Conservation (phyloP, 2,113 vertebrate species). For the Corythaeola cristata region DNA sequence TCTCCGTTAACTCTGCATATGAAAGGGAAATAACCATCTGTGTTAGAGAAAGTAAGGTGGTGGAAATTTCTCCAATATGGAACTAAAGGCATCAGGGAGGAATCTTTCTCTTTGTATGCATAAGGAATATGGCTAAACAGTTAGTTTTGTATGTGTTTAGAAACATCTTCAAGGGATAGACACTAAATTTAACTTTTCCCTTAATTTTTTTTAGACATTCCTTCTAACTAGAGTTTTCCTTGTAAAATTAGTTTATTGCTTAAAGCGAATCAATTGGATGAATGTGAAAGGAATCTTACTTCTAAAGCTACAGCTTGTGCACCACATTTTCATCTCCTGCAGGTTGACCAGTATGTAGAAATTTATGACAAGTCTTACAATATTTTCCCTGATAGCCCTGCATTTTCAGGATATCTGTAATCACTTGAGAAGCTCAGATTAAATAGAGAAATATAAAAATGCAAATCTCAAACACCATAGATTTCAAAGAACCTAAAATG, state of each 20-base stretch:
- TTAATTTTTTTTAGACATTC: not conserved
- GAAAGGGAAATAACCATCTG: not conserved
- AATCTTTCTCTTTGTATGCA: not conserved
- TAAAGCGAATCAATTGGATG: not conserved
- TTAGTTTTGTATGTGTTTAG: not conserved
- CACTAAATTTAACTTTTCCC: not conserved
- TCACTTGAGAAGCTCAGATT: not conserved
- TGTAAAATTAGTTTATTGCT: not conserved
- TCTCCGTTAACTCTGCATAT: not conserved
- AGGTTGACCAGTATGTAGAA: not conserved
- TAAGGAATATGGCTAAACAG: not conserved
- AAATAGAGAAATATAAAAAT: not conserved
- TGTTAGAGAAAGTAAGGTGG: not conserved
- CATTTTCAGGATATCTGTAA: not conserved
- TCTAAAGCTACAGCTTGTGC: not conserved
- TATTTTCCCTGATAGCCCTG: not conserved
- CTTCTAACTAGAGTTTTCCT: not conserved
- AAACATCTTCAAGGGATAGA: not conserved
- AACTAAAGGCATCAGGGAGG: not conserved
- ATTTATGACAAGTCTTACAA: not conserved
- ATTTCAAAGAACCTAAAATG: not conserved
- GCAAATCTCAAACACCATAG: not conserved
- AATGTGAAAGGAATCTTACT: not conserved
- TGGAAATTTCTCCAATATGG: not conserved
- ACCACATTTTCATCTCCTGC: not conserved